phyloP scores from a whole-genome alignment of 2,113 vertebrate species.

The Nothoprocta perdicaria region DNA sequence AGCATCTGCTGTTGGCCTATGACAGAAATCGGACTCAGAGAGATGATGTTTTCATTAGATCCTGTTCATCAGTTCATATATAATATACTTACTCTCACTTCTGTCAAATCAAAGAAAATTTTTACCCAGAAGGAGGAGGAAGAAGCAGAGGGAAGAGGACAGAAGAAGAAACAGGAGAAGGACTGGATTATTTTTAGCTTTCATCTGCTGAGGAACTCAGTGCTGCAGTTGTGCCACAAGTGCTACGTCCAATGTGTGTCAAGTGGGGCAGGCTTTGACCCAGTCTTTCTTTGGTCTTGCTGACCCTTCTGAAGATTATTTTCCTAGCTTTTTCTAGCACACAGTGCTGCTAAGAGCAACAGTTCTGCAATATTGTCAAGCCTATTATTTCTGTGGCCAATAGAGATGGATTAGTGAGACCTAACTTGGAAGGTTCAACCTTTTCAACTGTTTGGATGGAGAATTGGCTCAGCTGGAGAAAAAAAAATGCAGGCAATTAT shows the following conservation, averaged over 20 bases:
- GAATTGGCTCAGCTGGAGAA: conserved; percentile 8
- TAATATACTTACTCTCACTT: not conserved
- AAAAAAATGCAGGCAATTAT: conserved; percentile 40
- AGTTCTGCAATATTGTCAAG: not conserved
- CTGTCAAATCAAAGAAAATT: not conserved
- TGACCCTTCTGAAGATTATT: conserved; percentile 13
- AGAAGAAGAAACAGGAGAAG: not conserved
- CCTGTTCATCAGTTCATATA: not conserved
- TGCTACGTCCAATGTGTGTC: not conserved
- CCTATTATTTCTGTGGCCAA: conserved; percentile 34
- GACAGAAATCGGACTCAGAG: not conserved
- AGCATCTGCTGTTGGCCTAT: not conserved
- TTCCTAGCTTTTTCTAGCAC: not conserved
- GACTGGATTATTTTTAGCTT: not conserved
- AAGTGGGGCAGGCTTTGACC: not conserved
- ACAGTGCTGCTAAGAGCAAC: not conserved
- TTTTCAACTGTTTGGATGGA: conserved; percentile 46
- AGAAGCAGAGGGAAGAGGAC: not conserved
- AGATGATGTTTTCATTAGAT: not conserved
- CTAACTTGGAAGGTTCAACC: conserved; percentile 9
- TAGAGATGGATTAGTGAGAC: not conserved
- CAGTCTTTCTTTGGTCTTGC: not conserved
- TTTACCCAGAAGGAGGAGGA: not conserved
- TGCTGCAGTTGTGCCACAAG: not conserved
- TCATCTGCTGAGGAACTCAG: not conserved